Percentiles rank a stretch among this genome's conserved stretches.
Conservation (phyloP, 1,140 invertebrate species). For the Matsumurasca onukii region DNA sequence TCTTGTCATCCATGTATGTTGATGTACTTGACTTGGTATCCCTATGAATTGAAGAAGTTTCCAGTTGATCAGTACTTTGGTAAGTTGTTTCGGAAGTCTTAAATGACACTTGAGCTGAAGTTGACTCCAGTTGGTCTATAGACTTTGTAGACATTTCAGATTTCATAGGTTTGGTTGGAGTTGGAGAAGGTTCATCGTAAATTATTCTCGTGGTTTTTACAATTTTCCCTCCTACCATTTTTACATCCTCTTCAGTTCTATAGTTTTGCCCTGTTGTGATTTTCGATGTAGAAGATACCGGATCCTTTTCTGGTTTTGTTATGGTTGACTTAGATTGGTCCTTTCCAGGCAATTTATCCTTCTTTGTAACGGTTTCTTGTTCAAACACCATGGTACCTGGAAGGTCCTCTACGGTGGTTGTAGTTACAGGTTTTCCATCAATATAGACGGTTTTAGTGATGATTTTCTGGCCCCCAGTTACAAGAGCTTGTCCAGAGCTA, state of each 20-base stretch:
- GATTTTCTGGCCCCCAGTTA: constrained; percentile 20
- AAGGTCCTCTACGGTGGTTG: not conserved
- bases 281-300: not conserved
- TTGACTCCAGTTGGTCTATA: too few relatives aligned
- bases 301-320: not conserved
- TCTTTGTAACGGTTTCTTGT: not conserved
- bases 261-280: not conserved
- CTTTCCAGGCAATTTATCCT: not conserved
- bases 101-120: too few relatives aligned
- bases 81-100: too few relatives aligned
- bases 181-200: not conserved
- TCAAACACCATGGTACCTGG: not conserved
- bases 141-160: too few relatives aligned
- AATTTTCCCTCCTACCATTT: constrained; percentile 35
- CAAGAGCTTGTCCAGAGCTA: not conserved
- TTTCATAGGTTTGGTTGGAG: too few relatives aligned
- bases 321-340: not conserved
- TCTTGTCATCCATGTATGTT: too few relatives aligned
- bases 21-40: too few relatives aligned
- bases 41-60: too few relatives aligned
- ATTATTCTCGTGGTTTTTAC: constrained; percentile 25
- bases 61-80: too few relatives aligned
- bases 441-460: constrained; percentile 18
- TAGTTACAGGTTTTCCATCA: constrained; percentile 12
- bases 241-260: constrained; percentile 31